A percentile compares a stretch with the other conserved stretches of the same genome.
These are phyloP conservation scores for Dascillus cervinus DNA, from an alignment of 2,888 invertebrate species.

Conservation along the genomic window DNA sequence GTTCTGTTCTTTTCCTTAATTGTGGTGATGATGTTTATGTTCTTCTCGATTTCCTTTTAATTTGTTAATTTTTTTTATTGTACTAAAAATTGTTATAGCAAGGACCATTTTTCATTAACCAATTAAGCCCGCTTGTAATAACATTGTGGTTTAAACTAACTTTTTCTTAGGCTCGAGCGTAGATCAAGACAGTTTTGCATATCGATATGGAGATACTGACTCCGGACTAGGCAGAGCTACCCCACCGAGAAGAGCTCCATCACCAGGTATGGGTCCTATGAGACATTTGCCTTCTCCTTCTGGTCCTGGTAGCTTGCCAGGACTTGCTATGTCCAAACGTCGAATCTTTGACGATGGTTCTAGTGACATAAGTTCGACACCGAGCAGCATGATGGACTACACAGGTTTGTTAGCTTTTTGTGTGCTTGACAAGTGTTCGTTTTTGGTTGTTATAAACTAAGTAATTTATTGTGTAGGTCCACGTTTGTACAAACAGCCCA, in stretches of 20 bases:
- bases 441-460: not conserved
- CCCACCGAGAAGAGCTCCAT: constrained; percentile 78
- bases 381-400: constrained; percentile 82
- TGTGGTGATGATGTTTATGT: no score
- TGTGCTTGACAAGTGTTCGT: constrained; percentile 9
- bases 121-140: no score
- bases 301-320: constrained; percentile 75
- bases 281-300: constrained; percentile 77
- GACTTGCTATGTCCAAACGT: constrained; percentile 64
- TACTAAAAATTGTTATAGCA: no score
- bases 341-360: constrained; percentile 65
- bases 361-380: constrained; percentile 75
- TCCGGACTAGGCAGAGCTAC: constrained; percentile 82
- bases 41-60: no score
- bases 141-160: constrained; percentile 23
- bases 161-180: constrained; percentile 46
- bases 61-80: no score
- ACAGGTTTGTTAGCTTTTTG: constrained; percentile 71
- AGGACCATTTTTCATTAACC: no score
- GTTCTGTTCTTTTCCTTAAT: no score
- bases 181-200: constrained; percentile 51
- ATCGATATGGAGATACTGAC: constrained; percentile 62
- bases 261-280: constrained; percentile 68
- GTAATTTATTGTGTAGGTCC: constrained; percentile 58
- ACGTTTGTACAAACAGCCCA: constrained; percentile 93